Conservation (phyloP, 2,797 vertebrate genomes). For the Anolis apletophallus region DNA sequence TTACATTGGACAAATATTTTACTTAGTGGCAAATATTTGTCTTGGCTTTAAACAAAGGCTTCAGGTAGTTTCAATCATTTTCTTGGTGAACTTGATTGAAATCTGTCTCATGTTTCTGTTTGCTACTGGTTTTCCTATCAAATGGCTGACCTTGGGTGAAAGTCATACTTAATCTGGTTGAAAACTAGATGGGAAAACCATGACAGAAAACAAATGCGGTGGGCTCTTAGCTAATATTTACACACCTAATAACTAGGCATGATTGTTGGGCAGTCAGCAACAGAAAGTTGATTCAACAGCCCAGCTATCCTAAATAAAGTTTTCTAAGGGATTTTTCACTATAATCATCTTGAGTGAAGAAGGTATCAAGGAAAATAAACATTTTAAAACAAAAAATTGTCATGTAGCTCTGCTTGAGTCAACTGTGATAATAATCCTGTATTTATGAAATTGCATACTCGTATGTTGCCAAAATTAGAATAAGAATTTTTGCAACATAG, state of each 20-base stretch:
- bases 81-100: conserved; percentile 13
- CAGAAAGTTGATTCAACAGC: background rate
- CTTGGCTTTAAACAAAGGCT: conserved; percentile 9
- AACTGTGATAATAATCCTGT: conserved; percentile 27
- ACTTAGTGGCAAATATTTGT: background rate
- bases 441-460: conserved; percentile 29
- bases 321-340: conserved; percentile 16
- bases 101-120: conserved; percentile 19
- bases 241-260: conserved; percentile 9
- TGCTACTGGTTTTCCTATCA: background rate
- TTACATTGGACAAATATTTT: background rate
- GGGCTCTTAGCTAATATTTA: conserved; percentile 29
- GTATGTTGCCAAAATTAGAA: conserved; percentile 31
- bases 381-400: background rate
- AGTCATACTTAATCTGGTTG: conserved; percentile 26
- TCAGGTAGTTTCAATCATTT: background rate
- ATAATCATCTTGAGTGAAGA: conserved; percentile 11
- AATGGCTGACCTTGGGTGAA: conserved; percentile 22
- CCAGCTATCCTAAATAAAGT: conserved; percentile 18
- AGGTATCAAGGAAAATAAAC: background rate
- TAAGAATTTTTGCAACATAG: conserved; percentile 13
- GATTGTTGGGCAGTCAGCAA: background rate
- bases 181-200: conserved; percentile 12
- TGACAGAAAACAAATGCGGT: conserved; percentile 11
- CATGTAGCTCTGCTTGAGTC: conserved; percentile 13